Base-by-base conservation (phyloP, 2,797 vertebrate species). In the Gephyroberyx darwinii region DNA sequence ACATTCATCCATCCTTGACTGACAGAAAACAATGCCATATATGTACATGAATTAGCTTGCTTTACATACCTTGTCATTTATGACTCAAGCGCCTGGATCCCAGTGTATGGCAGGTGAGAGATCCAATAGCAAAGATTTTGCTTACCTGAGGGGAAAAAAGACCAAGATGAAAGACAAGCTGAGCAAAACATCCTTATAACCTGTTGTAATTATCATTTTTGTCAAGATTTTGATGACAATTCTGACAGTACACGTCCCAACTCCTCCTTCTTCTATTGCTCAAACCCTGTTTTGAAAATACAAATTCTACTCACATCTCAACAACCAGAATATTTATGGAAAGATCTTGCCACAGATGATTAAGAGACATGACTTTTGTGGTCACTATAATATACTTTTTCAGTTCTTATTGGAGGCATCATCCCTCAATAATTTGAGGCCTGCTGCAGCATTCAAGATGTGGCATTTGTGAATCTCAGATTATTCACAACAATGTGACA, bases 11-110 rank as follows among this genome's bases (percentile, higher is more conserved):
- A 12, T 58, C 43, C 14, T 3, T 58, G 31, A 71, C 30, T 19
- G 22, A 37, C 26, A 17, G 41, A 45, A 9, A 16, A 17, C 8
- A 16, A 13, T 66, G 35, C 5, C 30, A 13, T 4, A 30, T n/a
- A 0, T 12, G 1, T n/a, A 76, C 1, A 53, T 65, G 0, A 69
- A 16, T 6, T 3, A 0, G 39, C 4, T 26, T 30, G 31, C 6
- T 0, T 68, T 47, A 54, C 59, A 45, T 88, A 92, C 92, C 92
- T 92, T 90, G 90, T 92, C 93, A 93, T 94, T 92, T 93, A 92
- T 88, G 86, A 89, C 74, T 84, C 68, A 86, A 87, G 78, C 63
- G 58, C 83, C 89, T 87, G 88, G 88, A 88, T 89, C 77, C 86
- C 81, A 88, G 66, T 81, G 73, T 80, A 82, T 76, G 66, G 74